Evolutionary conservation across 2,797 vertebrate genomes (phyloP), one percentile per base, ranked within the genome.

Genomic region (Syngnathus rostellatus): DNA sequence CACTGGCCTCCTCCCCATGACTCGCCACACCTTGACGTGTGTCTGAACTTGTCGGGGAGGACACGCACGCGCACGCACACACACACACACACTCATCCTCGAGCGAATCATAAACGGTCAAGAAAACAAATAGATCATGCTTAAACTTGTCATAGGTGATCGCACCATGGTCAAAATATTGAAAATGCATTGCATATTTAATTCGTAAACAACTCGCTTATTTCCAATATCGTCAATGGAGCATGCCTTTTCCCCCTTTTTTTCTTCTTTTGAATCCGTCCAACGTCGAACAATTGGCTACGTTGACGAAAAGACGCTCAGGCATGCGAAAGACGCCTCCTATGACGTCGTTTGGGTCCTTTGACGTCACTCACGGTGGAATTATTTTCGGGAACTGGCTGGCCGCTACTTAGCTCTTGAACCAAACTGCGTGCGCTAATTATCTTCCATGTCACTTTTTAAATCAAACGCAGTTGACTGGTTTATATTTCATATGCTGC

Each of bases 21-120:
- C 61, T 17, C 51, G 76, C 80, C 87, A 81, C 88, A 82, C 86
- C 83, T 78, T 78, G 63, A 54, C 53, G 21, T 64, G 43, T 72
- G 78, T 72, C 79, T 76, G 8, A 68, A 72, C 84, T 74, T 78
- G 83, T 72, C 55, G 10, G 41, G 55, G 31, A 2, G 31, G 31
- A 23, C 53, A 19, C 54, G 1, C 25, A 1, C n/a, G 6, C n/a
- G 3, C 63, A 2, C 25, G 0, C 12, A 39, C 43, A 23, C 53
- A 19, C 54, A 2, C 25, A 1, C 25, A 9, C n/a, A 5, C 63
- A 3, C 25, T 25, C 25, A 5, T 6, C 5, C 37, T 4, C 19
- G 19, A 41, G 59, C 19, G 38, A 41, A 39, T 45, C 41, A 43
- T 23, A 62, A 62, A 25, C 21, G 16, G 25, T 6, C 14, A n/a